A percentile compares a stretch with the other conserved stretches of the same genome.
Evolutionary conservation across 2,888 invertebrate genomes (phyloP).

Genomic region (Agonopterix subpropinquella): DNA sequence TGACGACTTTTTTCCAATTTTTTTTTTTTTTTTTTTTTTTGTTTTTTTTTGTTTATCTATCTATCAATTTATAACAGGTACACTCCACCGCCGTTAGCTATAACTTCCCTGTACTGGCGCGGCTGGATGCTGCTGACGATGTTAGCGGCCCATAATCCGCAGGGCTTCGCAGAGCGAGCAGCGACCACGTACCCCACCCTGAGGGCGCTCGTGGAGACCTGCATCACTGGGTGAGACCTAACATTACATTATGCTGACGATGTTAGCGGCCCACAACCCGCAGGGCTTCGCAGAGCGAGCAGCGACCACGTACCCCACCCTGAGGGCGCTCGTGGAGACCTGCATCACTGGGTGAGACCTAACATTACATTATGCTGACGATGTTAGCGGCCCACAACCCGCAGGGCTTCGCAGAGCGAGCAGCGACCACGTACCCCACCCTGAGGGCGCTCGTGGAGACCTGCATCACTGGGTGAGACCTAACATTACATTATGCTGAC

Average conservation of each 20-base stretch:
- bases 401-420: conserved; percentile 86
- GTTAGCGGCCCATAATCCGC: conserved; percentile 94
- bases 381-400: conserved; percentile 97
- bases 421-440: conserved; percentile 94
- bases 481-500: too few relatives aligned
- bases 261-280: conserved; percentile 95
- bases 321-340: conserved; percentile 95
- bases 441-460: conserved; percentile 94
- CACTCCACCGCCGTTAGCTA: conserved; percentile 91
- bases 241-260: too few relatives aligned
- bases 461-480: conserved; percentile 87
- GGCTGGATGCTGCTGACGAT: conserved; percentile 88
- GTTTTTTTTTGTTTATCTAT: too few relatives aligned
- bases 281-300: conserved; percentile 88
- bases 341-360: conserved; percentile 85
- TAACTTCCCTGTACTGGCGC: conserved; percentile 96
- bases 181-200: conserved; percentile 95
- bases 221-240: conserved; percentile 83
- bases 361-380: too few relatives aligned
- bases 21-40: too few relatives aligned
- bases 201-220: conserved; percentile 94
- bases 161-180: conserved; percentile 88
- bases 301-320: conserved; percentile 93
- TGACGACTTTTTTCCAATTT: not conserved
- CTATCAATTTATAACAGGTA: too few relatives aligned